A percentile compares a stretch with the other conserved stretches of the same genome.
phyloP scores from a whole-genome alignment of 2,888 invertebrate species.

The Idaea dimidiata region DNA sequence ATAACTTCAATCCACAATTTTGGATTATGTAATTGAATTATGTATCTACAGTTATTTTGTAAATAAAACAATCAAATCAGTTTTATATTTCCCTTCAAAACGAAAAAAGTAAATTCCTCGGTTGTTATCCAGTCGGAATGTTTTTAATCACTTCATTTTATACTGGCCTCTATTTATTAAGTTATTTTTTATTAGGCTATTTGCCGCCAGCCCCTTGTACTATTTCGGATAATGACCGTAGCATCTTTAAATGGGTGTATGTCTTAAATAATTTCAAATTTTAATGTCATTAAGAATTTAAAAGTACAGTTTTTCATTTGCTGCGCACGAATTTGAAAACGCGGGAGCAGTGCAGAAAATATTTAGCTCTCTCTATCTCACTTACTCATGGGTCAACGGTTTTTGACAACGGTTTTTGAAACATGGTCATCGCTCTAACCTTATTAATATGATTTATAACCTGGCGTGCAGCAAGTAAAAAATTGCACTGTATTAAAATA shows the following conservation, averaged over 20 bases:
- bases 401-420: too few species aligned
- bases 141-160: background rate
- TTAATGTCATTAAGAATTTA: background rate
- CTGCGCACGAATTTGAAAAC: too few species aligned
- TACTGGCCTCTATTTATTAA: background rate
- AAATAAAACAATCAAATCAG: background rate
- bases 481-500: background rate
- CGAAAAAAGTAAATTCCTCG: background rate
- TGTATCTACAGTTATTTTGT: background rate
- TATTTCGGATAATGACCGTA: background rate
- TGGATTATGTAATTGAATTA: background rate
- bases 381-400: too few species aligned
- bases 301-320: background rate
- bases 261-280: background rate
- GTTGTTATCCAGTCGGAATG: background rate
- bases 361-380: too few species aligned
- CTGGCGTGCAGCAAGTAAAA: too few species aligned
- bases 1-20: slow-evolving; percentile 4
- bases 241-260: background rate
- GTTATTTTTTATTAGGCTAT: background rate
- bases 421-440: too few species aligned
- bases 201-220: too few species aligned
- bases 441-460: too few species aligned
- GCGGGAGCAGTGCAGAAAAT: too few species aligned
- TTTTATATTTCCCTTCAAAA: background rate